Evolutionary conservation across 2,113 vertebrate genomes (phyloP).

Genomic region (Vicugna pacos): DNA sequence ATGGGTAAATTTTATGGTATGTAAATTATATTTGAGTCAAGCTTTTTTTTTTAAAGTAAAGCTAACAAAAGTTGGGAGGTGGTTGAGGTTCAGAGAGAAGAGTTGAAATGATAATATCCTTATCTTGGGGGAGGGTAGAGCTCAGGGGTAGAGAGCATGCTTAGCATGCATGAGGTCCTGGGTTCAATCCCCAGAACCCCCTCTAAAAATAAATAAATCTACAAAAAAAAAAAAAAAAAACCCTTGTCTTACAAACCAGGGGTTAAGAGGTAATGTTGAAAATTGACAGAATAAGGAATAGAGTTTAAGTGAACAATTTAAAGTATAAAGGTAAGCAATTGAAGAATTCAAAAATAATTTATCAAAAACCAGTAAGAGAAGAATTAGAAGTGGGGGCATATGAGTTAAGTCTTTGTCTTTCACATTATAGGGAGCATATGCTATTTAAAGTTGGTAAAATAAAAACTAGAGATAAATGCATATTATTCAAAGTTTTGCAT

Average conservation of each 20-base stretch:
- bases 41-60: neutral
- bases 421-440: neutral
- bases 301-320: neutral
- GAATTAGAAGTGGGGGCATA: neutral
- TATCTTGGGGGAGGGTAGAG: neutral
- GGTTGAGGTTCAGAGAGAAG: neutral
- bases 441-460: neutral
- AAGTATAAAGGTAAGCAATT: neutral
- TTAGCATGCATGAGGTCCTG: too few relatives aligned
- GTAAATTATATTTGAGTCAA: neutral
- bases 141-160: too few relatives aligned
- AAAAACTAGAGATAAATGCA: neutral
- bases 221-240: too few relatives aligned
- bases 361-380: neutral
- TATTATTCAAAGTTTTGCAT: neutral
- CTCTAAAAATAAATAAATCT: too few relatives aligned
- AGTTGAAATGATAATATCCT: neutral
- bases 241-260: neutral
- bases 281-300: neutral
- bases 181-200: too few relatives aligned
- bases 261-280: neutral
- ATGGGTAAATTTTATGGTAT: neutral
- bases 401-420: neutral
- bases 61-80: neutral
- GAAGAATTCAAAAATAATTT: neutral